phyloP scores from a whole-genome alignment of 2,797 vertebrate species.

The Menidia menidia region DNA sequence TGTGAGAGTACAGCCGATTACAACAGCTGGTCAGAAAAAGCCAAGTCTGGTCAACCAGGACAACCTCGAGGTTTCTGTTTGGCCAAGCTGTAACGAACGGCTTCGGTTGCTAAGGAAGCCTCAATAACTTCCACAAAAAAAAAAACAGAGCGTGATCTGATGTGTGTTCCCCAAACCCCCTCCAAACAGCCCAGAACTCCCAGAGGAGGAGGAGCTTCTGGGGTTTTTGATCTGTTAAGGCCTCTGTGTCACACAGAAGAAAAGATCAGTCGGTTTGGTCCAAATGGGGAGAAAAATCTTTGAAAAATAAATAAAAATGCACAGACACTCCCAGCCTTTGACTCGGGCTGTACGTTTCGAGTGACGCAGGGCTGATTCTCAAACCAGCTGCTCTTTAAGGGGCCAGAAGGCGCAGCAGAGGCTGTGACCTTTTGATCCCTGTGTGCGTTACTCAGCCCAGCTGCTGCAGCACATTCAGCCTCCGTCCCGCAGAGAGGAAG shows the following conservation, averaged over 20 bases:
- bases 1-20: neutral
- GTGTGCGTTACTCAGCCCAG: slow-evolving; percentile 24
- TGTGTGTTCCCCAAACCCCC: neutral
- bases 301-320: no score
- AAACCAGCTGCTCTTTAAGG: slow-evolving; percentile 45
- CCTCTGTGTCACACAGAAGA: neutral
- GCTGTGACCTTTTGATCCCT: slow-evolving; percentile 54
- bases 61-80: slow-evolving; percentile 11
- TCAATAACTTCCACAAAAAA: slow-evolving; percentile 10
- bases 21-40: neutral
- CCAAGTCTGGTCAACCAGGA: neutral
- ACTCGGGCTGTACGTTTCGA: neutral
- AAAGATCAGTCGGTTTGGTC: neutral
- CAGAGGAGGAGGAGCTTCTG: neutral
- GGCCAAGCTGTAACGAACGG: slow-evolving; percentile 4
- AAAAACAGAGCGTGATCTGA: neutral
- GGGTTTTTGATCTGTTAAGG: neutral
- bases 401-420: slow-evolving; percentile 14
- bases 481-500: neutral
- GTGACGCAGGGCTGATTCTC: neutral
- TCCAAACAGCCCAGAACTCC: neutral
- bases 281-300: neutral
- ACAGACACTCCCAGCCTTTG: neutral
- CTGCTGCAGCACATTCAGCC: slow-evolving; percentile 38
- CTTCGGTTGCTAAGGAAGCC: slow-evolving; percentile 13